Conservation (phyloP, 1,140 invertebrate species). For the Nasonia giraulti region DNA sequence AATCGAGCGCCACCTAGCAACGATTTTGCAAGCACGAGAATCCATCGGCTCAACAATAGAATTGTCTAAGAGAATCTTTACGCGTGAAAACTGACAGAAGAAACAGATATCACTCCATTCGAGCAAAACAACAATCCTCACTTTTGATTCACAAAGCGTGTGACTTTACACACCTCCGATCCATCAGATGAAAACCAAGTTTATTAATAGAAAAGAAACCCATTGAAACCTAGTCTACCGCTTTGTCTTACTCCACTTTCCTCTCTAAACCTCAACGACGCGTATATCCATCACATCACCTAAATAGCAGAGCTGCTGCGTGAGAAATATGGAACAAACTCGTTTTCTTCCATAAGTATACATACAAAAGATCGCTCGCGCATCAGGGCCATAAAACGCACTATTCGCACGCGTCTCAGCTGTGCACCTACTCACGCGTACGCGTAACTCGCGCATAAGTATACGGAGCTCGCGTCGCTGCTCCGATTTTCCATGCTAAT, state of each 20-base stretch:
- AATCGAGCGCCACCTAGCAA: too few relatives aligned
- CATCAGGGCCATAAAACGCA: not conserved
- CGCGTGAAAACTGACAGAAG: too few relatives aligned
- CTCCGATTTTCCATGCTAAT: conserved; percentile 16
- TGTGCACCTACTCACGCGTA: not conserved
- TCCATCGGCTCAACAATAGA: too few relatives aligned
- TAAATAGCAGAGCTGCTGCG: not conserved
- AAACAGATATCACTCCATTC: too few relatives aligned
- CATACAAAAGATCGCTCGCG: not conserved
- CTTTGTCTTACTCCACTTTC: conserved; percentile 20
- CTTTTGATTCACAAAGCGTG: too few relatives aligned
- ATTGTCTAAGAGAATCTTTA: too few relatives aligned
- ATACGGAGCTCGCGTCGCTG: not conserved
- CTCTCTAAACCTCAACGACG: not conserved
- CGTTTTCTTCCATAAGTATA: conserved; percentile 15
- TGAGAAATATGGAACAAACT: conserved; percentile 19
- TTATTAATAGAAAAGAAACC: not conserved
- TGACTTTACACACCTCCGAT: too few relatives aligned
- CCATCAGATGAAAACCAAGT: not conserved
- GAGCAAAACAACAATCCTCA: too few relatives aligned
- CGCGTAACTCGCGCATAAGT: not conserved
- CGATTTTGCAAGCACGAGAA: too few relatives aligned
- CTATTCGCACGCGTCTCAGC: not conserved
- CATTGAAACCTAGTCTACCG: not conserved
- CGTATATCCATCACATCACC: not conserved